phyloP scores from a whole-genome alignment of 2,888 invertebrate genomes.

The Eupithecia abbreviata region DNA sequence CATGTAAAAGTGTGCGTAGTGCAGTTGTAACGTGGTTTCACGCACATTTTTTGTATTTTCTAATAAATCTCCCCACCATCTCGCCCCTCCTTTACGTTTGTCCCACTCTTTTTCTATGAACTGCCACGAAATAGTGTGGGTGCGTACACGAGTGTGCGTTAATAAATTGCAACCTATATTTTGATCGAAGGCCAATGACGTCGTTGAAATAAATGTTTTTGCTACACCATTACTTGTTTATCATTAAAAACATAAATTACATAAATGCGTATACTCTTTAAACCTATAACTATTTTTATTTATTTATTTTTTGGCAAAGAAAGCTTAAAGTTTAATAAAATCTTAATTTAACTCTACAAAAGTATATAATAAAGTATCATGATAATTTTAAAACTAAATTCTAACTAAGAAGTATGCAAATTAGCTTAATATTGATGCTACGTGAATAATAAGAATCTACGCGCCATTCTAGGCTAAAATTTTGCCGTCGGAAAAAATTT shows the following conservation, averaged over 20 bases:
- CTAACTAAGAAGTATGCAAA: slow-evolving; percentile 24
- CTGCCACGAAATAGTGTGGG: slow-evolving; percentile 61
- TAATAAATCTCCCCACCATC: slow-evolving; percentile 68
- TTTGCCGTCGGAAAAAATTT: slow-evolving; percentile 75
- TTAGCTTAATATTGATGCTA: slow-evolving; percentile 43
- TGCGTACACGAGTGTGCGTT: slow-evolving; percentile 67
- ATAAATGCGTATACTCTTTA: not conserved
- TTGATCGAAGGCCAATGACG: slow-evolving; percentile 80
- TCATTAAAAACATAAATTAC: not conserved
- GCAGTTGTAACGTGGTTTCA: slow-evolving; percentile 60
- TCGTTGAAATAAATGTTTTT: slow-evolving; percentile 31
- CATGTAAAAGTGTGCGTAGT: slow-evolving; percentile 56
- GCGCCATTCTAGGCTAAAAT: slow-evolving; percentile 77
- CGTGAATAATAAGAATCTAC: slow-evolving; percentile 47
- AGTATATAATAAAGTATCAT: not conserved
- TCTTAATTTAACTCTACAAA: not conserved
- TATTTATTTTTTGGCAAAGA: not conserved
- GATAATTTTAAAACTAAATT: slow-evolving; percentile 4
- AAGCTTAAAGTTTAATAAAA: slow-evolving; percentile 6
- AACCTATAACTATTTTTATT: not conserved
- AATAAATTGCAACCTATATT: slow-evolving; percentile 82
- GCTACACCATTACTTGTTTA: not conserved
- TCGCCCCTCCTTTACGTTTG: slow-evolving; percentile 74
- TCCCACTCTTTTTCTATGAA: slow-evolving; percentile 82
- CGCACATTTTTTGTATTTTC: slow-evolving; percentile 82